Percentiles rank a stretch among this genome's conserved stretches.
phyloP scores from a whole-genome alignment of 2,797 vertebrate species.

The Silurus lanzhouensis region DNA sequence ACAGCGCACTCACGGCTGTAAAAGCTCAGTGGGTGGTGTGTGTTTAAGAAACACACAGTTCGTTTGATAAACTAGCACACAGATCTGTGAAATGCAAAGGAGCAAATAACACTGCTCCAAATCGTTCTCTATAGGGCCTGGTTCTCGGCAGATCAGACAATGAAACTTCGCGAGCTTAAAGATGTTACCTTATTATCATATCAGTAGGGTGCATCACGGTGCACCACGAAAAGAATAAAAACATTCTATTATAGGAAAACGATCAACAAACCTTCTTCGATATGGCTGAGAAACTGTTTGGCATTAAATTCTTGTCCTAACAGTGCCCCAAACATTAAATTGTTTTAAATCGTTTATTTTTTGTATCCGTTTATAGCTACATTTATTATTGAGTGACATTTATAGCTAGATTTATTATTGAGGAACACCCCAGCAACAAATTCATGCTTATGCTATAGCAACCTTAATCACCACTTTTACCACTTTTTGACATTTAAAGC shows the following conservation, averaged over 20 bases:
- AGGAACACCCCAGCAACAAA: not conserved
- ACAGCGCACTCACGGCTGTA: not conserved
- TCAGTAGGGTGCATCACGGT: not conserved
- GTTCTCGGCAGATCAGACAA: not conserved
- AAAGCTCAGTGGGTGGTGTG: slow-evolving; percentile 16
- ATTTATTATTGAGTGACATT: not conserved
- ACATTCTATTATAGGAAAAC: not conserved
- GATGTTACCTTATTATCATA: not conserved
- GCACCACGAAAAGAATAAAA: not conserved
- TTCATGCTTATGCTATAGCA: too few relatives aligned
- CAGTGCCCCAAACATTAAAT: too few relatives aligned
- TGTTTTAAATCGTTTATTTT: not conserved
- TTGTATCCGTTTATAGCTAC: not conserved
- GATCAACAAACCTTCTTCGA: not conserved
- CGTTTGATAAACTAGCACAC: not conserved
- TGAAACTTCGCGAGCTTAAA: too few relatives aligned
- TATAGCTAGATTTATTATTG: not conserved
- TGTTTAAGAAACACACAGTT: not conserved
- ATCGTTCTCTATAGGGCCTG: not conserved
- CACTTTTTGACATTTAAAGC: too few relatives aligned
- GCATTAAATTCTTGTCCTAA: not conserved
- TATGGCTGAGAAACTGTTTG: not conserved
- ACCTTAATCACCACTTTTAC: too few relatives aligned
- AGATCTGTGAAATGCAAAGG: not conserved
- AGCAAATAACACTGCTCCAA: not conserved